Conservation (phyloP, 2,113 vertebrate species). For the Labeo rohita region DNA sequence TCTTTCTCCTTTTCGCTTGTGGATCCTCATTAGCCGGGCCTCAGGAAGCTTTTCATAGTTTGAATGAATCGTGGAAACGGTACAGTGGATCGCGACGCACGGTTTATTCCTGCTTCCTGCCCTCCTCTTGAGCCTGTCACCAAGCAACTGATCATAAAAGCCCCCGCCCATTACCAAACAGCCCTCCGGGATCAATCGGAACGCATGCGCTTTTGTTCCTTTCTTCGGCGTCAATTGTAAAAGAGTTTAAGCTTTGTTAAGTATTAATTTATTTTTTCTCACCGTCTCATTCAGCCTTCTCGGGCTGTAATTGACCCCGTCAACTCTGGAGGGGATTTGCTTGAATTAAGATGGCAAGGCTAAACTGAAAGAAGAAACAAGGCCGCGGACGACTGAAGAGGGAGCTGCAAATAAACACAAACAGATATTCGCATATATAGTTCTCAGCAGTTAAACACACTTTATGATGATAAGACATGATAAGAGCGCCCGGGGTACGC, state of each 20-base stretch:
- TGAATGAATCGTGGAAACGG: conserved; percentile 71
- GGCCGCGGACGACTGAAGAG: conserved; percentile 53
- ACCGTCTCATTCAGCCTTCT: conserved; percentile 50
- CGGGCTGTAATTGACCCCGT: conserved; percentile 64
- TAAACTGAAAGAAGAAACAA: conserved; percentile 50
- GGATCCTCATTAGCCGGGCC: conserved; percentile 74
- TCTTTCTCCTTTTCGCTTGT: conserved; percentile 56
- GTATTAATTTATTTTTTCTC: conserved; percentile 62
- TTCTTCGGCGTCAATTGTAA: conserved; percentile 73
- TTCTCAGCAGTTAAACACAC: background rate
- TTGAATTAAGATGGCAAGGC: conserved; percentile 54
- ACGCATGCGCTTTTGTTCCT: conserved; percentile 73
- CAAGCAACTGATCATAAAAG: conserved; percentile 76
- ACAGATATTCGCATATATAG: background rate
- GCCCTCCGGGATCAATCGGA: conserved; percentile 70
- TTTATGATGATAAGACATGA: conserved; percentile 13
- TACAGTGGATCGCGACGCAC: conserved; percentile 64
- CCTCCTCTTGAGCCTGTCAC: conserved; percentile 67
- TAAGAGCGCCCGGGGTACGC: background rate
- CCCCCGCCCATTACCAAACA: conserved; percentile 70
- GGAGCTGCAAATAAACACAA: conserved; percentile 60
- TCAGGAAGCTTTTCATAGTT: conserved; percentile 82
- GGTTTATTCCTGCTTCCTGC: conserved; percentile 61
- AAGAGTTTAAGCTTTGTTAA: conserved; percentile 71
- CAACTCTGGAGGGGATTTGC: conserved; percentile 59